A percentile compares a stretch with the other conserved stretches of the same genome.
These are phyloP conservation scores for Camptogramma bilineatum DNA, from an alignment of 2,888 invertebrate genomes.

Conservation along the genomic window DNA sequence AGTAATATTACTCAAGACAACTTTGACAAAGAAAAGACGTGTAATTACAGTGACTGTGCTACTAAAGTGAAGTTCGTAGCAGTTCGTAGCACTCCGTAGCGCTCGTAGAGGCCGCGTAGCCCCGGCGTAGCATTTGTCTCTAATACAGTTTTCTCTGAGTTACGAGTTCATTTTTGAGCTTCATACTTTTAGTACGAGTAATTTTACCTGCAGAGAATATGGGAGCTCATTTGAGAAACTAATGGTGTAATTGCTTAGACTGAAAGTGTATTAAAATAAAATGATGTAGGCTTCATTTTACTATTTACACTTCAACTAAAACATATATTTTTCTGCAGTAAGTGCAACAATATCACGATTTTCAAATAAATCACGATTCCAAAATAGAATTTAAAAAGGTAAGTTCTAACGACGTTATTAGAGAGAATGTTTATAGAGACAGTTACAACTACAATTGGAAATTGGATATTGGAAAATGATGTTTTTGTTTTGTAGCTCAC, in stretches of 20 bases:
- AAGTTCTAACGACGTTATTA: slow-evolving; percentile 34
- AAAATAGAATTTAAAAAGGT: slow-evolving; percentile 25
- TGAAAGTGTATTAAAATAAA: not conserved
- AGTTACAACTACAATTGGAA: slow-evolving; percentile 29
- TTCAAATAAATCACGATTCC: slow-evolving; percentile 9
- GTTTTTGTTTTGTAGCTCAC: slow-evolving; percentile 31
- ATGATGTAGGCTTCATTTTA: too few species aligned
- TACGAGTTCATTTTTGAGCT: slow-evolving; percentile 57
- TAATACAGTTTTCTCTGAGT: slow-evolving; percentile 55
- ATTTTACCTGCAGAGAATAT: slow-evolving; percentile 31
- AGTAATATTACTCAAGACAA: slow-evolving; percentile 55
- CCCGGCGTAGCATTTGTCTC: slow-evolving; percentile 57
- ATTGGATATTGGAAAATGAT: slow-evolving; percentile 36
- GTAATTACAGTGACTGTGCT: slow-evolving; percentile 61
- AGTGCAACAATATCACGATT: slow-evolving; percentile 5
- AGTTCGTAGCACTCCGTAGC: slow-evolving; percentile 55
- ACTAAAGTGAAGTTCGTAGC: slow-evolving; percentile 60
- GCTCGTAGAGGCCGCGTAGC: slow-evolving; percentile 41
- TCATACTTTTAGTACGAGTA: slow-evolving; percentile 42
- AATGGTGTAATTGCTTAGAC: not conserved
- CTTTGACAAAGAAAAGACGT: slow-evolving; percentile 53
- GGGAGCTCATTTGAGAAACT: not conserved
- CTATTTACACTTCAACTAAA: not conserved
- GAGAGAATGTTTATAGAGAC: slow-evolving; percentile 34
- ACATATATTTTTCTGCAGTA: not conserved